Base-by-base conservation (phyloP, 2,888 invertebrate genomes). In the Urechis unicinctus region DNA sequence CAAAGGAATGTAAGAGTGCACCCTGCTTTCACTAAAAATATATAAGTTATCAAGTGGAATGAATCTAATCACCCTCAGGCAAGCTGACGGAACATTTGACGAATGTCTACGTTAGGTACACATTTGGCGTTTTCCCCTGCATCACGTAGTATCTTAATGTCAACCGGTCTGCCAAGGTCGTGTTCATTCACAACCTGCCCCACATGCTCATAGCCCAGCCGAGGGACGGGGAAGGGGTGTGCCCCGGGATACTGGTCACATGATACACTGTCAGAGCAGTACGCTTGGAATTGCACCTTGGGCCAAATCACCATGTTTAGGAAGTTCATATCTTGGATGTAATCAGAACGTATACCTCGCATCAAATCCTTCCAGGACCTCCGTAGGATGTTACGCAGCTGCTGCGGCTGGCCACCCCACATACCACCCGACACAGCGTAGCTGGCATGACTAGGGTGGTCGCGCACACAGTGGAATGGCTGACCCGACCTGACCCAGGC, bases 181-280 rank as follows among this genome's bases (percentile, higher is more conserved):
- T 56, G 52, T 25, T 52, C 57, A 24, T 55, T 51, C 30, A 55
- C 57, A 31, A 64, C 64, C 43, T 61, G 59, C 6, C 63, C 63
- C 21, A 63, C 62, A 25, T 63, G 61, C 13, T 62, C 62, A 31
- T 57, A 61, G 45, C 61, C 61, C 26, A 52, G 50, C 2, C 65
- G 52, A 13, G 42, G 30, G 13, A 62, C 56, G 3, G 61, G 60
- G 42, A 64, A 63, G 17, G 61, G 63, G 44, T 62, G 56, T 2
- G 63, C 55, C 9, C 48, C 48, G 5, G 61, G 57, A 47, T 52
- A 65, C 28, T 43, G 26, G 41, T 62, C 57, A 50, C 65, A 65
- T 6, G 63, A 62, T n/a, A 64, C 60, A 36, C 63, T 64, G 51
- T 65, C 65, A 3, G 59, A 62, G 45, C 63, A 65, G 52, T 60